These are phyloP conservation scores for Babylonia areolata DNA, from an alignment of 1,140 invertebrate species.

Conservation along the genomic window DNA sequence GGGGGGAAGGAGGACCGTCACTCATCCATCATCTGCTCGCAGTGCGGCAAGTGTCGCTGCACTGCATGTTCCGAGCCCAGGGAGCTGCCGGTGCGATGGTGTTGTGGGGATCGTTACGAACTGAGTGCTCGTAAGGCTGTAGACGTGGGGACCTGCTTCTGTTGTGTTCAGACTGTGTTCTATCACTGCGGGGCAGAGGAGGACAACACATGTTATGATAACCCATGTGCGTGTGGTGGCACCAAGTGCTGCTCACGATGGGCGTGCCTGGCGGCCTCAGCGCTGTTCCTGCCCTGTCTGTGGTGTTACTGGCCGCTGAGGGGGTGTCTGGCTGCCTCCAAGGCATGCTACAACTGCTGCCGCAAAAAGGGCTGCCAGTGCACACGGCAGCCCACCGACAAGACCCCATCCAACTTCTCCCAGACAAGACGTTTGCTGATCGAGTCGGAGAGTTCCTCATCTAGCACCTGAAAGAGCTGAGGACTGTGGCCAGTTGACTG, in stretches of 20 bases:
- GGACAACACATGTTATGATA: constrained; percentile 84
- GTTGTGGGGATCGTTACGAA: constrained; percentile 90
- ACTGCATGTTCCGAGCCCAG: constrained; percentile 89
- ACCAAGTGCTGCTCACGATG: constrained; percentile 83
- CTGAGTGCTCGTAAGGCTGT: constrained; percentile 90
- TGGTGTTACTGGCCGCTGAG: constrained; percentile 94
- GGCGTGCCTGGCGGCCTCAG: constrained; percentile 88
- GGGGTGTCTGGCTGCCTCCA: constrained; percentile 86
- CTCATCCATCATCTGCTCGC: constrained; percentile 84
- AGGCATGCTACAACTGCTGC: constrained; percentile 87
- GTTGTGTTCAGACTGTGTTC: constrained; percentile 93
- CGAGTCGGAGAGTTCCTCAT: constrained; percentile 51
- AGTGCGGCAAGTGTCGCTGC: constrained; percentile 91
- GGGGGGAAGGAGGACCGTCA: constrained; percentile 6
- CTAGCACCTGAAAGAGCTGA: constrained; percentile 41
- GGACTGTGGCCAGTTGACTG: background rate
- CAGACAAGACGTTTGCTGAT: constrained; percentile 52
- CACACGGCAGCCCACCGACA: background rate
- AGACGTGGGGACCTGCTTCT: constrained; percentile 93
- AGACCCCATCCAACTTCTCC: constrained; percentile 42
- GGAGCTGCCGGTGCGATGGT: constrained; percentile 89
- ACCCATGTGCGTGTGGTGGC: constrained; percentile 84
- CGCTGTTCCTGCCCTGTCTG: constrained; percentile 88
- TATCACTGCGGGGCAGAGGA: constrained; percentile 92
- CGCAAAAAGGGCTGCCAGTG: constrained; percentile 82